Evolutionary conservation across 2,888 invertebrate species (phyloP), one percentile per base, ranked within the genome.

Genomic region (Liopterus haemorrhoidalis): DNA sequence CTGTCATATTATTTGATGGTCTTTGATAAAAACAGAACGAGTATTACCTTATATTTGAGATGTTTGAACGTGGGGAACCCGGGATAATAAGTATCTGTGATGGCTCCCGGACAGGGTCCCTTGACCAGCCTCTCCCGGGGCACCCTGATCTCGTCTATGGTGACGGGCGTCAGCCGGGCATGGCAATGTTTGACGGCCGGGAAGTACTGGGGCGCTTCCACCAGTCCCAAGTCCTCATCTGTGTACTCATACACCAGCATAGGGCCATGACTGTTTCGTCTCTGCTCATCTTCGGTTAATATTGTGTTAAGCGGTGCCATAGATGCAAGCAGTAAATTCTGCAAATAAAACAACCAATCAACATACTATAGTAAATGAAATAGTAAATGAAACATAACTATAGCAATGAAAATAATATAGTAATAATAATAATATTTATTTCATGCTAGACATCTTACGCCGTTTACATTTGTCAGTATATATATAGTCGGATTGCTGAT

Each of bases 41-140:
- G n/a, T n/a, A n/a, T 68, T 66, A 87, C 89, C 60, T 70, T 75
- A 64, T 91, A 91, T 16, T 81, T 72, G 24, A 96, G 70, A 67
- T 93, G 86, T 54, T 83, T 83, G 68, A 95, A 76, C 1, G 92
- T 92, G 0, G 96, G 95, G 65, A 97, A 97, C 6, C 96, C 96
- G 1, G 89, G 86, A 67, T 82, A 89, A 62, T 84, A 80, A 38
- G 84, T 73, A 57, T 85, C 79, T 21, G 79, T 66, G 45, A 73
- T 70, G 0, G 81, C 81, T 42, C 80, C 81, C 0, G 81, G 78
- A 60, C 82, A 73, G 49, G 87, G 71, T 5, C 91, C 90, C 47
- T 81, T 78, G 2, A 78, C 69, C 14, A 92, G 66, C 54, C 75
- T 68, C 0, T 71, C 66, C 5, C 54, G 59, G 0, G 79, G 72